Conservation (phyloP, 2,113 vertebrate genomes). For the Eurypyga helias region DNA sequence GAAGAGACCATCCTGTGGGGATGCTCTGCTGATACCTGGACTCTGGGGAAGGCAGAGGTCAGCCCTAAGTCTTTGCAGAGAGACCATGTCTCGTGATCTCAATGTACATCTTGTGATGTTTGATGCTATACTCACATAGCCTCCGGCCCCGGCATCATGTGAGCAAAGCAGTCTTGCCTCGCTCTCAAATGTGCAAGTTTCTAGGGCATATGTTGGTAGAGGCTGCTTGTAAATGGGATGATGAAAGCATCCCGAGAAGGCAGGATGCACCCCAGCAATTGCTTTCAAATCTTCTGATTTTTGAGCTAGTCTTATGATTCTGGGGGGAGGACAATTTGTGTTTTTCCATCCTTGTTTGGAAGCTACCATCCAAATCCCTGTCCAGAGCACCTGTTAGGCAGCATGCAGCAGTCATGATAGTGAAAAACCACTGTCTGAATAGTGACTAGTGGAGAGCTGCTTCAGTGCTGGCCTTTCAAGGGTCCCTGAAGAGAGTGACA, state of each 20-base stretch:
- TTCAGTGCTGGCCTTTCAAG: not conserved
- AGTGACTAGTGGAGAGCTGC: not conserved
- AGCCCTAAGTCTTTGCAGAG: not conserved
- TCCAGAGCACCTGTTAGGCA: not conserved
- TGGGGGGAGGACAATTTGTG: not conserved
- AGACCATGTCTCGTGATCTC: not conserved
- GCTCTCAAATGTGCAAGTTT: not conserved
- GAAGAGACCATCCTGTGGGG: not conserved
- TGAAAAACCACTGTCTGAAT: not conserved
- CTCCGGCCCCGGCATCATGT: accelerated
- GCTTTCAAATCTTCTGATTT: not conserved
- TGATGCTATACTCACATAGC: not conserved
- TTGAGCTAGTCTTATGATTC: not conserved
- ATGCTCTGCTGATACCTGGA: not conserved
- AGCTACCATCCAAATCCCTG: not conserved
- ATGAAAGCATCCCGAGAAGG: not conserved
- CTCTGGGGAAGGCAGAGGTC: not conserved
- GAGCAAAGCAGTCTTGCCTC: not conserved
- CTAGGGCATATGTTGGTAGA: not conserved
- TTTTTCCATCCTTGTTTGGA: not conserved
- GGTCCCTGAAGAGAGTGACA: not conserved
- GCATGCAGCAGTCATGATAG: not conserved
- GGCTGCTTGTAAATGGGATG: not conserved
- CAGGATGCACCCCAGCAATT: not conserved
- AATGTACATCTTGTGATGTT: not conserved